Evolutionary conservation across 2,797 vertebrate species (phyloP).

Genomic region (Rhodeus uyekii): DNA sequence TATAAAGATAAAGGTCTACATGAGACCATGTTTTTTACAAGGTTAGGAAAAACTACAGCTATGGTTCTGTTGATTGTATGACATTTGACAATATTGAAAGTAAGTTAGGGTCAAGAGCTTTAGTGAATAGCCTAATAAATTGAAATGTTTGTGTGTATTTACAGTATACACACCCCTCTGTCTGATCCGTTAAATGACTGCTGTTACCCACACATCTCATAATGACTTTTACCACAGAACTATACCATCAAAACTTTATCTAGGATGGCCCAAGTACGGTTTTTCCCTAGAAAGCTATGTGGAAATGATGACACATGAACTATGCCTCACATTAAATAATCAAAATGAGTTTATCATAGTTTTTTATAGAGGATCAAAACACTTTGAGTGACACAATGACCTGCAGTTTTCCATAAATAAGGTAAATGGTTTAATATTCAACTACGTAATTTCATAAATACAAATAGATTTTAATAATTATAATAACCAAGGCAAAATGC

Average conservation of each 20-base stretch:
- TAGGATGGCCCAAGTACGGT: background rate
- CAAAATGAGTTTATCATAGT: conserved; percentile 13
- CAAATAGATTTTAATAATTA: background rate
- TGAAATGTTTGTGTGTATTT: background rate
- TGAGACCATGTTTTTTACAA: background rate
- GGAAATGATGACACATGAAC: background rate
- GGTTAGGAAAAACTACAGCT: background rate
- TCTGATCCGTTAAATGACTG: background rate
- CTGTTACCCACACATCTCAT: background rate
- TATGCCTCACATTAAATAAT: background rate
- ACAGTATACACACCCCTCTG: too few relatives aligned
- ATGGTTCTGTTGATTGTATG: background rate
- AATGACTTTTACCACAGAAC: background rate
- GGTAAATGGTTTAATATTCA: background rate
- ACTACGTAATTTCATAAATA: background rate
- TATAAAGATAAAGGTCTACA: background rate
- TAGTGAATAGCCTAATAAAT: background rate
- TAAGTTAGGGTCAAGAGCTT: background rate
- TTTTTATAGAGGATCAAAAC: background rate
- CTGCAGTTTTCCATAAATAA: background rate
- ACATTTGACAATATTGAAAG: too few relatives aligned
- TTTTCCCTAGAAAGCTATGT: background rate
- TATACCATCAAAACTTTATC: background rate
- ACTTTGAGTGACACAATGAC: background rate
- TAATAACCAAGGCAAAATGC: background rate